Evolutionary conservation across 2,113 vertebrate genomes (phyloP).

Genomic region (Onychorhynchus coronatus): DNA sequence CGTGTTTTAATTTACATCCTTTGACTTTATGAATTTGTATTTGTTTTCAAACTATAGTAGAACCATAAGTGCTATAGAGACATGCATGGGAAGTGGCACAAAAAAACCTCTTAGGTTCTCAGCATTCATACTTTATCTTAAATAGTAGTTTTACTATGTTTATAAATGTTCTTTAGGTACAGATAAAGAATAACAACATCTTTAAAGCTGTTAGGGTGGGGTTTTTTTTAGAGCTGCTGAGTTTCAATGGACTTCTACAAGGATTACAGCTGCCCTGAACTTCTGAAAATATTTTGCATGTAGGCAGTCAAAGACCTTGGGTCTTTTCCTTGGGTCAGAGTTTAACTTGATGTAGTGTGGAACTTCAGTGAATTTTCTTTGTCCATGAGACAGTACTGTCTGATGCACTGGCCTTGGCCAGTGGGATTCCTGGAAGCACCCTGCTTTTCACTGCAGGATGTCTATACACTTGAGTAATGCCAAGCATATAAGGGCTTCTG

Average conservation of each 20-base stretch:
- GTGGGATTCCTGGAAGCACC: background rate
- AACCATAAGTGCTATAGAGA: background rate
- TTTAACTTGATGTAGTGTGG: background rate
- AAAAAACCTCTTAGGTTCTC: background rate
- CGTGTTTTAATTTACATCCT: background rate
- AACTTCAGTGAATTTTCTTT: background rate
- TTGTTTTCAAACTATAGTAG: background rate
- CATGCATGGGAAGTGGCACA: background rate
- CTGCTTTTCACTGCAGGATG: background rate
- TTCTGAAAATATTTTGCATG: background rate
- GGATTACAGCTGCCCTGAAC: background rate
- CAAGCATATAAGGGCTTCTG: background rate
- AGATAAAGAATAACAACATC: background rate
- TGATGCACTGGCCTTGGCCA: background rate
- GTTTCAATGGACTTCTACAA: background rate
- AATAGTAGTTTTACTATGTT: background rate
- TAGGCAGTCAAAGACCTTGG: background rate
- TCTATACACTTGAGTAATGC: background rate
- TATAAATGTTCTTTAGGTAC: background rate
- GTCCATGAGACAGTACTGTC: background rate
- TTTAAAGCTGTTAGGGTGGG: background rate
- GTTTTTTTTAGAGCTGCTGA: background rate
- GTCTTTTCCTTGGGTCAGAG: background rate
- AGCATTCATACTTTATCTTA: background rate
- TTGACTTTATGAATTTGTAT: background rate